These are phyloP conservation scores for Saccostrea glomerata DNA, from an alignment of 1,140 invertebrate genomes.

Conservation along the genomic window DNA sequence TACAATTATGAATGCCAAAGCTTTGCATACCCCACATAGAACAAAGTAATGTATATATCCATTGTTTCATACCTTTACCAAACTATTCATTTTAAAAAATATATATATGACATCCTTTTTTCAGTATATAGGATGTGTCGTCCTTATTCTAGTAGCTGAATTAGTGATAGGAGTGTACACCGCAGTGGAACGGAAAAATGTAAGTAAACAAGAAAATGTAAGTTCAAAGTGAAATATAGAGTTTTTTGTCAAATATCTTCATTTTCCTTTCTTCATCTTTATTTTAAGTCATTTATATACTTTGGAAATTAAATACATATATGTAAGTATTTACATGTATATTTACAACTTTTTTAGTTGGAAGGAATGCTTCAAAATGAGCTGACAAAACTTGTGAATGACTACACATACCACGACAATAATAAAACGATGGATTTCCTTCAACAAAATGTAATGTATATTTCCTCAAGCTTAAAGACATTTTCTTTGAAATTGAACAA, in stretches of 20 bases:
- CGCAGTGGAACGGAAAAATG: conserved; percentile 85
- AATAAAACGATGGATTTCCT: conserved; percentile 57
- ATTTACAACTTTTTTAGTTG: conserved; percentile 54
- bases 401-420: conserved; percentile 51
- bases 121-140: conserved; percentile 86
- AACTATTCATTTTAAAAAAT: no score
- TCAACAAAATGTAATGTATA: conserved; percentile 58
- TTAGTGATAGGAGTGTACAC: conserved; percentile 88
- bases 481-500: neutral
- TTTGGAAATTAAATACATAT: no score
- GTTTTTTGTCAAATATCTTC: no score
- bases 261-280: no score
- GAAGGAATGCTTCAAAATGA: conserved; percentile 54
- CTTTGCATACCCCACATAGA: no score
- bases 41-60: no score
- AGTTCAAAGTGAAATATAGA: no score
- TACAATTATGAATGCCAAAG: no score
- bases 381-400: conserved; percentile 51
- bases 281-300: no score
- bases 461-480: neutral
- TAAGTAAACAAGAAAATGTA: conserved; percentile 76
- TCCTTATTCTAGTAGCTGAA: conserved; percentile 85
- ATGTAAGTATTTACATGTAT: neutral
- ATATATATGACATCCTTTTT: conserved; percentile 45
- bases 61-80: no score